A percentile compares a stretch with the other conserved stretches of the same genome.
Conservation (phyloP, 2,797 vertebrate species). For the Eurystomus glaucurus region DNA sequence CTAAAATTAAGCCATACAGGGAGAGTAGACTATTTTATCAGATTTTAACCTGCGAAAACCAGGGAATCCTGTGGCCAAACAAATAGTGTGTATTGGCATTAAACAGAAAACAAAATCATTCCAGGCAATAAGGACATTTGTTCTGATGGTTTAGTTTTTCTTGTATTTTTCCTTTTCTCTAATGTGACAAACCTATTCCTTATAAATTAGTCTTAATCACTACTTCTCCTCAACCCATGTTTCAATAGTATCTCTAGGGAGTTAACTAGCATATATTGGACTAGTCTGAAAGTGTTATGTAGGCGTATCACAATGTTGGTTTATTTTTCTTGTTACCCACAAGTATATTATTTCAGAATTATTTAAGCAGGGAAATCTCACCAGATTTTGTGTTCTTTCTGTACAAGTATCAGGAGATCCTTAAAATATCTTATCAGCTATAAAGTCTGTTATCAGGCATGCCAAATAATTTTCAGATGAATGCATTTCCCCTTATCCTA, state of each 20-base stretch:
- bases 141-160: not conserved
- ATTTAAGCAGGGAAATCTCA: not conserved
- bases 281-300: conserved; percentile 5
- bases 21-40: not conserved
- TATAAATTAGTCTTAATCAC: conserved; percentile 30
- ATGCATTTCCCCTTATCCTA: not conserved
- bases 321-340: conserved; percentile 31
- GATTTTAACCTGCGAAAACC: not conserved
- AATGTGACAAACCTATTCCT: not conserved
- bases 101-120: not conserved
- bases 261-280: conserved; percentile 27
- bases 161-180: not conserved
- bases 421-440: conserved; percentile 32
- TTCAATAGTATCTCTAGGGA: conserved; percentile 24
- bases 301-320: not conserved
- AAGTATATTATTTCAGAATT: not conserved
- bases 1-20: not conserved
- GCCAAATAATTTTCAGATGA: conserved; percentile 11
- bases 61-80: not conserved
- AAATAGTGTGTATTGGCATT: not conserved
- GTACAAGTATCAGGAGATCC: not conserved
- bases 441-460: conserved; percentile 1
- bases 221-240: not conserved
- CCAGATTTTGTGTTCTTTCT: conserved; percentile 27
- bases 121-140: not conserved